These are phyloP conservation scores for Acromyrmex echinatior DNA, from an alignment of 1,140 invertebrate genomes.

Conservation along the genomic window DNA sequence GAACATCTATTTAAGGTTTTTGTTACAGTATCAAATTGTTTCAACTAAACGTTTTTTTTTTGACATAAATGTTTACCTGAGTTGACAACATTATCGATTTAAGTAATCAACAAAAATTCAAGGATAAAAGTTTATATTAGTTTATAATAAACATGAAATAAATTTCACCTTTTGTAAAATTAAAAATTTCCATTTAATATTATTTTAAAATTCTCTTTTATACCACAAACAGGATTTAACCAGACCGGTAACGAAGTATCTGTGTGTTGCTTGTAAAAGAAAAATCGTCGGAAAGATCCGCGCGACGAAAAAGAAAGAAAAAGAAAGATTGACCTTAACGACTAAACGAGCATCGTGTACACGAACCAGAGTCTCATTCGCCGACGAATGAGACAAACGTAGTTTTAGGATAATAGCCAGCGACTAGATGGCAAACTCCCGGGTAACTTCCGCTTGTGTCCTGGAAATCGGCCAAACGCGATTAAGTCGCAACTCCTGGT, in stretches of 20 bases:
- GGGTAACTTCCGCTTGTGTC: slow-evolving; percentile 74
- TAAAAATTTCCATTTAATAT: no score
- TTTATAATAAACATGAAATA: slow-evolving; percentile 12
- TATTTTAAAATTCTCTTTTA: slow-evolving; percentile 12
- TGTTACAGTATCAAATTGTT: no score
- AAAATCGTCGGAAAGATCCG: slow-evolving; percentile 19
- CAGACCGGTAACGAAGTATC: slow-evolving; percentile 17
- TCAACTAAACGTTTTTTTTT: no score
- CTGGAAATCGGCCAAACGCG: slow-evolving; percentile 84
- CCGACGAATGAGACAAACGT: slow-evolving; percentile 73
- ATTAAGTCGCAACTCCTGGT: slow-evolving; percentile 81
- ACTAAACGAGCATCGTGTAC: slow-evolving; percentile 62
- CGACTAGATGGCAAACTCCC: slow-evolving; percentile 64
- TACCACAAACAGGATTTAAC: slow-evolving; percentile 10
- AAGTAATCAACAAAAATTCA: neutral
- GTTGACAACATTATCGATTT: neutral
- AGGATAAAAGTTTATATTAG: neutral
- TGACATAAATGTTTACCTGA: no score
- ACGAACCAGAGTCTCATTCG: slow-evolving; percentile 54
- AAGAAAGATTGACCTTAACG: slow-evolving; percentile 65
- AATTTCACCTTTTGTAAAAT: neutral
- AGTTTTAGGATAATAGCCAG: slow-evolving; percentile 72
- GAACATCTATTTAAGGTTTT: no score
- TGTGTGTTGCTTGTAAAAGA: neutral
- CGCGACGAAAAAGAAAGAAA: slow-evolving; percentile 46